Base-by-base conservation (phyloP, 2,888 invertebrate species). In the Drosophila antonietae region DNA sequence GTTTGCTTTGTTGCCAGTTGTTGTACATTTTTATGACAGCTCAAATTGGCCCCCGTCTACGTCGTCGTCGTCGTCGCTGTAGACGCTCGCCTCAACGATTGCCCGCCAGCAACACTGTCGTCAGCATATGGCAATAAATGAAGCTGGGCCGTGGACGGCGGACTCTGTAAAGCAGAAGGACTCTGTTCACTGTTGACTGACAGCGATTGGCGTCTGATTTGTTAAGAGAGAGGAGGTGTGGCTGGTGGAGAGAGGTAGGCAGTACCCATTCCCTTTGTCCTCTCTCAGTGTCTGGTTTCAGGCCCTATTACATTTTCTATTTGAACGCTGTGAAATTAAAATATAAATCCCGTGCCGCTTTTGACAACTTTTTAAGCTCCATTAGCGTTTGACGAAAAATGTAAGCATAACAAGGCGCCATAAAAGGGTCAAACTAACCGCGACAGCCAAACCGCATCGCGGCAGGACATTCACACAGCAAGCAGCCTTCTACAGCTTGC, bases 11-110 rank as follows among this genome's bases (percentile, higher is more conserved):
- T 88, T 77, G 88, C 86, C 88, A 78, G 87, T 84, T 84, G 84
- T 87, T 84, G 83, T 88, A 85, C 88, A 88, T 86, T 86, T 86
- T 86, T 86, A 86, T 86, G 86, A 86, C 86, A 88, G 86, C 86
- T 85, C 88, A 86, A 86, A 86, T 86, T 86, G 86, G 86, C 86
- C 86, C 88, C 84, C 88, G 79, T 85, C 83, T 28, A 23, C 28
- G 28, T 28, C 28, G 28, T 28, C 28, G 28, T 28, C 28, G 28
- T 28, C 28, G 28, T 28, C 28, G 6, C 12, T 61, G 61, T 60
- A 65, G 74, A 69, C 77, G 78, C 74, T 49, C 69, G 68, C 43
- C 76, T 71, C 80, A 74, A 75, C 80, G 77, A 72, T 72, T 72
- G 69, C 76, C 76, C 76, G 87, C 73, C 74, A 75, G 83, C 88